phyloP scores from a whole-genome alignment of 2,113 vertebrate genomes.

The Myanophis thanlyinensis region DNA sequence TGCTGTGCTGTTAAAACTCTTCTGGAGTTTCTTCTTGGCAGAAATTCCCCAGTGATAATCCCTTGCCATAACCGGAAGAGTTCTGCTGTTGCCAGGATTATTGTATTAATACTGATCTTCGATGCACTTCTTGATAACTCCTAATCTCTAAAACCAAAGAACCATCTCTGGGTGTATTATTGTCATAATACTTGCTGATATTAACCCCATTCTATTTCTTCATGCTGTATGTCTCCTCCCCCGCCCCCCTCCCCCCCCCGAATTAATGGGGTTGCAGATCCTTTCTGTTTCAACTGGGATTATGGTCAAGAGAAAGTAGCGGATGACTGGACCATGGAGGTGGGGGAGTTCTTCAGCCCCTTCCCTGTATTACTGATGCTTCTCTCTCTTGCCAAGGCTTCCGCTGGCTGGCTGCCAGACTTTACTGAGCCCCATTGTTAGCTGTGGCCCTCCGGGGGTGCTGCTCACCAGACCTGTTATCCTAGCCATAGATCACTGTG shows the following conservation, averaged over 20 bases:
- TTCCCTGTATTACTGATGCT: not conserved
- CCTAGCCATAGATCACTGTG: slow-evolving; percentile 95
- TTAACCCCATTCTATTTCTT: not conserved
- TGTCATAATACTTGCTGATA: not conserved
- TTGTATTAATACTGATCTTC: not conserved
- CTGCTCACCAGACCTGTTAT: slow-evolving; percentile 94
- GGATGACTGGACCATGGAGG: not conserved
- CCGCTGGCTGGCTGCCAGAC: slow-evolving; percentile 96
- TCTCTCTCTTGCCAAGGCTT: slow-evolving; percentile 75
- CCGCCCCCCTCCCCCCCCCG: too few relatives aligned
- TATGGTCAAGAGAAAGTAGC: not conserved
- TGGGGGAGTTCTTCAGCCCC: not conserved
- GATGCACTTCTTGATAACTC: not conserved
- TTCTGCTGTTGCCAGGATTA: not conserved
- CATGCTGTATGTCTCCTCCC: not conserved
- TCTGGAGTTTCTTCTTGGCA: not conserved
- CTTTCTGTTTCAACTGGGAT: too few relatives aligned
- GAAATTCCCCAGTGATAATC: not conserved
- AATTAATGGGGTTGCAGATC: not conserved
- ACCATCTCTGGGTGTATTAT: not conserved
- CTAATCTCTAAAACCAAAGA: not conserved
- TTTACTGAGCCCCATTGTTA: slow-evolving; percentile 93
- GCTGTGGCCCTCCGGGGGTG: slow-evolving; percentile 96
- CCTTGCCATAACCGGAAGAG: not conserved
- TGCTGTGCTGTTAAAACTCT: not conserved